Percentiles rank a stretch among this genome's conserved stretches.
Conservation (phyloP, 92 coral and sea anemone genomes). For the Umimayanthus chanpuru region DNA sequence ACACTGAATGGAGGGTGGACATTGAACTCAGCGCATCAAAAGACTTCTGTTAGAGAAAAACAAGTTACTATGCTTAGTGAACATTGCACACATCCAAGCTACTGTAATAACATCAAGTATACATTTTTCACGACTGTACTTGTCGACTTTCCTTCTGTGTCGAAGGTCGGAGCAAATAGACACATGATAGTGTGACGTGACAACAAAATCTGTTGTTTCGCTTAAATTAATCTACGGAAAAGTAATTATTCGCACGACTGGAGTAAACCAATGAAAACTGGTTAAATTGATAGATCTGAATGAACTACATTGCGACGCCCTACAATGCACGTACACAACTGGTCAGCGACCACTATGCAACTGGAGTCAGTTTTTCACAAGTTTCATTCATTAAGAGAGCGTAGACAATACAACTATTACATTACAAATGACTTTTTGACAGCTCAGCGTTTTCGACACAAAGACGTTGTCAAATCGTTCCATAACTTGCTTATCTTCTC, state of each 20-base stretch:
- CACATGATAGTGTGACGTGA: no score
- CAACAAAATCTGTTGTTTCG: neutral
- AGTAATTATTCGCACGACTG: neutral
- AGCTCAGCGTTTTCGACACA: neutral
- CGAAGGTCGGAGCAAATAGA: no score
- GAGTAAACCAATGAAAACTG: no score
- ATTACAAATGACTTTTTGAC: no score
- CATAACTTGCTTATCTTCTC: neutral
- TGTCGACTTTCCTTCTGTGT: neutral
- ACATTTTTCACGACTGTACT: no score
- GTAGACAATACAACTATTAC: neutral
- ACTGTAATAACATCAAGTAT: no score
- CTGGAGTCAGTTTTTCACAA: neutral
- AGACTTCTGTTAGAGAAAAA: slow-evolving; percentile 67
- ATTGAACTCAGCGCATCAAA: slow-evolving; percentile 96
- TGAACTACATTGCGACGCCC: no score
- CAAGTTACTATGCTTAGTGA: neutral
- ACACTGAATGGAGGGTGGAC: slow-evolving; percentile 86
- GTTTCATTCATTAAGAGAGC: neutral
- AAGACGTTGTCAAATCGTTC: neutral
- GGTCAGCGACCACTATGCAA: neutral
- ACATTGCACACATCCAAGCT: no score
- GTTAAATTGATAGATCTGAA: no score
- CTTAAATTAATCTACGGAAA: neutral
- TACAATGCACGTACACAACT: no score